phyloP scores from a whole-genome alignment of 2,797 vertebrate genomes.

The Lepilemur ruficaudatus region DNA sequence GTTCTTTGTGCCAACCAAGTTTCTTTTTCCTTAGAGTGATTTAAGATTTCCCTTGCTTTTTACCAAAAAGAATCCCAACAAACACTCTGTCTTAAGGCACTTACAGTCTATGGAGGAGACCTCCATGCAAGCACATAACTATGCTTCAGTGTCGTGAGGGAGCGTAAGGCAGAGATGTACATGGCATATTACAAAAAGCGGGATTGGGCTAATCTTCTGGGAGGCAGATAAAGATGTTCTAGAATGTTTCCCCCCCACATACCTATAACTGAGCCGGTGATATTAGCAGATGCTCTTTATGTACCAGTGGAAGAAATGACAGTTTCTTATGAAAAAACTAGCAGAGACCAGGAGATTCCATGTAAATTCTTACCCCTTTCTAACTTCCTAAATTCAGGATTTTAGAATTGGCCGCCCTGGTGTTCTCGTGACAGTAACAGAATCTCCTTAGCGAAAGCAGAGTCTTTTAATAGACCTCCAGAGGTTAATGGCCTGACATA shows the following conservation, averaged over 20 bases:
- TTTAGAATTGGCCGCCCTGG: neutral
- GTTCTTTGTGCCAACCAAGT: neutral
- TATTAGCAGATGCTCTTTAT: neutral
- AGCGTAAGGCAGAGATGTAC: neutral
- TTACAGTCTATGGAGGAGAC: neutral
- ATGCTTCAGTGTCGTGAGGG: neutral
- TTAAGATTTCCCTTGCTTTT: neutral
- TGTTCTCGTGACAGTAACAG: neutral
- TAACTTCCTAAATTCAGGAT: neutral
- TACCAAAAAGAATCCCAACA: neutral
- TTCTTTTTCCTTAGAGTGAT: neutral
- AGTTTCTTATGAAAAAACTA: neutral
- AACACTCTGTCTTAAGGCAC: neutral
- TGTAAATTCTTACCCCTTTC: neutral
- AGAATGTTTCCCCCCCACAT: neutral
- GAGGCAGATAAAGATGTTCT: neutral
- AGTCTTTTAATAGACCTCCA: constrained; percentile 35
- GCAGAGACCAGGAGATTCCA: neutral
- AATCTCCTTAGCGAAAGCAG: neutral
- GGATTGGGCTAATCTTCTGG: neutral
- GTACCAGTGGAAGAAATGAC: neutral
- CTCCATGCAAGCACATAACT: neutral
- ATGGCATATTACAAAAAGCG: neutral
- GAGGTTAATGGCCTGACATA: constrained; percentile 37
- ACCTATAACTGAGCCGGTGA: neutral